Base-by-base conservation (phyloP, 2,797 vertebrate species). In the Semaprochilodus insignis region DNA sequence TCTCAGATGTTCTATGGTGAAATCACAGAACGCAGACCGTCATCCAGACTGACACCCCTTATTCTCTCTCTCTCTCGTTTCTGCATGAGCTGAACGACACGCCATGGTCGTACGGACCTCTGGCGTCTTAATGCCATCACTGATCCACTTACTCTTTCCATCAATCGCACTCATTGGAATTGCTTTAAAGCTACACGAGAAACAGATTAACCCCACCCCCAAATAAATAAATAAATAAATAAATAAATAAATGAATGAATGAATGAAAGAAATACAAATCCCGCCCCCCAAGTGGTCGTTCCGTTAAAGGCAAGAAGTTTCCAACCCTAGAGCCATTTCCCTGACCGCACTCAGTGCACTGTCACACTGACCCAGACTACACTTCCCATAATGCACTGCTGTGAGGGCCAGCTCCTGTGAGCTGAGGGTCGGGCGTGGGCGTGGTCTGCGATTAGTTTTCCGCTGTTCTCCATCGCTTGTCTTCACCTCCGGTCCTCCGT, bases 321-420 rank as follows among this genome's bases (percentile, higher is more conserved):
- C 51, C 16, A 17, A 73, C 23, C 51, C 23, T 6, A 31, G 44
- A 51, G 69, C 51, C 16, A 54, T 14, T 69, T 51, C 76, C 71
- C 40, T 65, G 63, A 70, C 59, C 48, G 54, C 55, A 66, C 51
- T 55, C 21, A 6, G 69, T n/a, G 67, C 10, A 10, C 6, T 57
- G 51, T 65, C 36, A n/a, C 78, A 65, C 21, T 19, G 80, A 66
- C 83, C 44, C 25, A 60, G 23, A 10, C 7, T 52, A 6, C 5
- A 5, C 51, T 66, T 78, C 51, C 67, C 74, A 76, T 34, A 72
- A 83, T 85, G 78, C 75, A 83, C 81, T 77, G 81, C 60, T 67
- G 31, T 69, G 57, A 36, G 80, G 84, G 71, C 75, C 76, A 85
- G 76, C 76, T 48, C 80, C 17, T 52, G 74, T 36, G 19, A 51